Evolutionary conservation across 2,113 vertebrate genomes (phyloP).

Genomic region (Acrocephalus arundinaceus): DNA sequence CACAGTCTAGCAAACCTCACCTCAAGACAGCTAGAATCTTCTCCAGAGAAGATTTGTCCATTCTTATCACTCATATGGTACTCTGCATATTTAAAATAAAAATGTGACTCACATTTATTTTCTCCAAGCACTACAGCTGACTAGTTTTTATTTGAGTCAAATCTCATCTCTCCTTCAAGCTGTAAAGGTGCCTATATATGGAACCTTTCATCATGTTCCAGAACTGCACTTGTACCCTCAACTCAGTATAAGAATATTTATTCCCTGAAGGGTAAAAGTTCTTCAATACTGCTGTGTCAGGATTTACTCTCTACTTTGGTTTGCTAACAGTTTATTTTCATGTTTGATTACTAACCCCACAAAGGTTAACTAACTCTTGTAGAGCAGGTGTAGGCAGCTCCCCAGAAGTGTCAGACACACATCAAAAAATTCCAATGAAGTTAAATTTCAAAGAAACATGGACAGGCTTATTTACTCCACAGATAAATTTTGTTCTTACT

Average conservation of each 20-base stretch:
- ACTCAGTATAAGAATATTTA: background rate
- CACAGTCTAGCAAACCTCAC: background rate
- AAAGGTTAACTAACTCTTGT: background rate
- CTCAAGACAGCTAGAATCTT: background rate
- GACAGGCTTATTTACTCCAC: constrained; percentile 24
- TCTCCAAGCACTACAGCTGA: background rate
- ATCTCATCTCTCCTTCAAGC: background rate
- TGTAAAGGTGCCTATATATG: constrained; percentile 27
- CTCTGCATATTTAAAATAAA: background rate
- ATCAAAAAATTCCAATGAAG: background rate
- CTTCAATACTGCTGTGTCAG: background rate
- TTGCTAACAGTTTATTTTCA: background rate
- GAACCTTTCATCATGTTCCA: constrained; percentile 23
- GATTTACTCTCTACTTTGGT: background rate
- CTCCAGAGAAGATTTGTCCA: background rate
- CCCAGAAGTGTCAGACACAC: background rate
- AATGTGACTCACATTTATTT: background rate
- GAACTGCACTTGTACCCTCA: background rate
- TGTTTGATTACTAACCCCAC: background rate
- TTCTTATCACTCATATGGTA: background rate
- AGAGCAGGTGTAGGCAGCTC: background rate
- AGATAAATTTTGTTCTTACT: background rate
- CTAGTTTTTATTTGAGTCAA: constrained; percentile 31
- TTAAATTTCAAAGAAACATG: background rate
- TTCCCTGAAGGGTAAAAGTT: constrained; percentile 22